Base-by-base conservation (phyloP, 2,797 vertebrate species). In the Pteronotus mesoamericanus region DNA sequence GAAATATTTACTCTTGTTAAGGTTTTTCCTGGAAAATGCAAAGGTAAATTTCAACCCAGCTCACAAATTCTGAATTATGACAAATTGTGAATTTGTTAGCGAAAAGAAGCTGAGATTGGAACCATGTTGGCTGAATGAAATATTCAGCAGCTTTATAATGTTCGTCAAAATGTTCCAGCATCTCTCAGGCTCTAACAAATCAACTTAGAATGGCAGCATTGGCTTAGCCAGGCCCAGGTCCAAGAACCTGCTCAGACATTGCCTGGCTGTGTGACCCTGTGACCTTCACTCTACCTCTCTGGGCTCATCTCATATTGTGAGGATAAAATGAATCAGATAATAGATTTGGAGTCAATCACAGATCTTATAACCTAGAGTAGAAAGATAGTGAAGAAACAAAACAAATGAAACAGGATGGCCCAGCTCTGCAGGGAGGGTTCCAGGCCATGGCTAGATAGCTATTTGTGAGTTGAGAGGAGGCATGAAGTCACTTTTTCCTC, bases 21-120 rank as follows among this genome's bases (percentile, higher is more conserved):
- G 57, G 85, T 21, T 91, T 96, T 57, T 66, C 37, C 32, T 11
- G 19, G 59, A 53, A 94, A 95, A 75, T 34, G 2, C 39, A 93
- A 89, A 89, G 57, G 34, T 91, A 86, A 93, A 86, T 64, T 93
- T 94, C 26, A 84, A 53, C 8, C 42, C 68, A 71, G 42, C 24
- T 96, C 64, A 89, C 42, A 93, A 91, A 91, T 93, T 89, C 84
- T 86, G 83, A 97, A 80, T 95, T 48, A 85, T 53, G 34, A 83
- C 26, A 77, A 94, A 94, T 7, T 71, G 22, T 55, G 42, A 90
- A 48, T 72, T 86, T 75, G 34, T 83, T 86, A 79, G 32, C 71
- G 19, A 61, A 87, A 80, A 89, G 44, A 87, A 68, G 14, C 34
- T 75, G 16, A 94, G n/a, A 59, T 37, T 72, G 46, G n/a, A 93